Evolutionary conservation across 2,797 vertebrate genomes (phyloP).

Genomic region (Sarcoramphus papa): DNA sequence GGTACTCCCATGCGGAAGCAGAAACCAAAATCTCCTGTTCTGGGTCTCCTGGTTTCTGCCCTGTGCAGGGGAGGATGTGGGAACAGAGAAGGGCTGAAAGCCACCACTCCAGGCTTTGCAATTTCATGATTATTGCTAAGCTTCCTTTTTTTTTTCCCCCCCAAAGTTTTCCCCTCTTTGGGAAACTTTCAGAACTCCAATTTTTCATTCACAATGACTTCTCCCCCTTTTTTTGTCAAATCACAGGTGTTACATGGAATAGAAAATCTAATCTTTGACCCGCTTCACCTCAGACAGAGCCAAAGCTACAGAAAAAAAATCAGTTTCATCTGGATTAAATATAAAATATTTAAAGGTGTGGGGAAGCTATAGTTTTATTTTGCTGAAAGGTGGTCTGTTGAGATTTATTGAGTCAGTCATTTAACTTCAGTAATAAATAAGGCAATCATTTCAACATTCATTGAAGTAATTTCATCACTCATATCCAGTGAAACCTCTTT

Average conservation of each 20-base stretch:
- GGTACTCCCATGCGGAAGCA: neutral
- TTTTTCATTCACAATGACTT: neutral
- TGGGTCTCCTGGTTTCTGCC: neutral
- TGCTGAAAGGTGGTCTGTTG: neutral
- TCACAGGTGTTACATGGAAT: neutral
- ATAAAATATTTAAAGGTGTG: neutral
- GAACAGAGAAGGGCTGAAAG: neutral
- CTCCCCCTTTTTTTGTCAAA: neutral
- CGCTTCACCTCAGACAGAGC: neutral
- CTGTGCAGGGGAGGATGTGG: neutral
- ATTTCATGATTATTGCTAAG: neutral
- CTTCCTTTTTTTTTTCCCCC: neutral
- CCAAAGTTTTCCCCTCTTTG: neutral
- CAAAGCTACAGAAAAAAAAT: neutral
- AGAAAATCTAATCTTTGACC: neutral
- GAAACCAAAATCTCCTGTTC: neutral
- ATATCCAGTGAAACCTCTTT: neutral
- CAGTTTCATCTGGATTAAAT: neutral
- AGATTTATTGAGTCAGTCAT: neutral
- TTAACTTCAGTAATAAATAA: neutral
- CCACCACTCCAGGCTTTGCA: neutral
- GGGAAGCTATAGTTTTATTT: neutral
- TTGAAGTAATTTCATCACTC: neutral
- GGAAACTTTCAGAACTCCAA: neutral
- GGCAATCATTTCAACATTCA: neutral